Evolutionary conservation across 2,888 invertebrate genomes (phyloP).

Genomic region (Acanthosepion esculentum): DNA sequence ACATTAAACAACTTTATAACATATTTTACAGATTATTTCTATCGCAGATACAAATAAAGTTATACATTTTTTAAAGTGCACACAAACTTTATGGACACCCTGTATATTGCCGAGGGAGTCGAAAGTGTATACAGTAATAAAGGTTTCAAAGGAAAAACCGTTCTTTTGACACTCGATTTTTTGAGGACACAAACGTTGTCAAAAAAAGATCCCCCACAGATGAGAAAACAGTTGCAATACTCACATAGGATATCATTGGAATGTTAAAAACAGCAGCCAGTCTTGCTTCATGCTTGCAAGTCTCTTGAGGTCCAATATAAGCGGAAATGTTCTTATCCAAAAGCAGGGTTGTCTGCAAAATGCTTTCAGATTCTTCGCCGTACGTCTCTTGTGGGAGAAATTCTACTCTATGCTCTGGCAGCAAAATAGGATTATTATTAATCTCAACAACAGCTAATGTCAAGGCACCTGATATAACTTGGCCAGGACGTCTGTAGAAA

Average conservation of each 20-base stretch:
- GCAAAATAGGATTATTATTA: conserved; percentile 70
- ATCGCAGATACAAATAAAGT: too few relatives aligned
- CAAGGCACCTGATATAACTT: conserved; percentile 86
- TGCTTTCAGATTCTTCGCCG: conserved; percentile 90
- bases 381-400: conserved; percentile 92
- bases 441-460: conserved; percentile 90
- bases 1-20: too few relatives aligned
- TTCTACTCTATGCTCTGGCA: conserved; percentile 83
- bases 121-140: too few relatives aligned
- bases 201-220: not conserved
- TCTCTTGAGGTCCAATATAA: conserved; percentile 92
- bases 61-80: too few relatives aligned
- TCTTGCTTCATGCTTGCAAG: conserved; percentile 91
- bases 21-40: too few relatives aligned
- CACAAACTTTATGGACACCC: too few relatives aligned
- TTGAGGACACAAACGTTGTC: not conserved
- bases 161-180: too few relatives aligned
- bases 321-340: conserved; percentile 89
- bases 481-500: conserved; percentile 84
- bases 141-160: too few relatives aligned
- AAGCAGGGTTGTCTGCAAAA: conserved; percentile 85
- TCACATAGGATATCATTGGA: conserved; percentile 96
- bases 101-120: too few relatives aligned
- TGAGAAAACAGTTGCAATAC: conserved; percentile 74
- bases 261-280: conserved; percentile 95